Percentiles rank a stretch among this genome's conserved stretches.
These are phyloP conservation scores for Calidris pugnax DNA, from an alignment of 2,113 vertebrate species.

Conservation along the genomic window DNA sequence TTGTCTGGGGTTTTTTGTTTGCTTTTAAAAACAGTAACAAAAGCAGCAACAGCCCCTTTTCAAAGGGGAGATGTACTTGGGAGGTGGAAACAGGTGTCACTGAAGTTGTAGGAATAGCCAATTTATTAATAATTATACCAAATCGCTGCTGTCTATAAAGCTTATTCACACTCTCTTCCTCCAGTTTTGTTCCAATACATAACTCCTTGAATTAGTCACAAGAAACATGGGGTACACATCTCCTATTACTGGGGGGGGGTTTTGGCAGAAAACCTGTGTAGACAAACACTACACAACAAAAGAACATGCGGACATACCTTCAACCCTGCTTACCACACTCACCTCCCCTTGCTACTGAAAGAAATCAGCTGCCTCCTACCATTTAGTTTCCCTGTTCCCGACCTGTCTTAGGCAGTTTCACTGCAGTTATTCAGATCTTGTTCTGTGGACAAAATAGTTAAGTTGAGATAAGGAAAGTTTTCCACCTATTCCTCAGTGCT, in stretches of 20 bases:
- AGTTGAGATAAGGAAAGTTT: conserved; percentile 1
- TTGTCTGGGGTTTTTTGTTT: not conserved
- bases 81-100: not conserved
- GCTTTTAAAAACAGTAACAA: not conserved
- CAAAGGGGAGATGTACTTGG: not conserved
- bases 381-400: not conserved
- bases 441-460: conserved; percentile 29
- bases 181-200: not conserved
- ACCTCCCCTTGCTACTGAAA: conserved; percentile 37
- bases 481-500: not conserved
- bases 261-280: not conserved
- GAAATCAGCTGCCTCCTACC: not conserved
- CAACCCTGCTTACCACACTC: conserved; percentile 40
- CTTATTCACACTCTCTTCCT: not conserved
- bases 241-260: not conserved
- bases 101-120: not conserved
- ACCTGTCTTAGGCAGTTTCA: not conserved
- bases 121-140: not conserved
- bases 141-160: not conserved
- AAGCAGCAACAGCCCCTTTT: not conserved
- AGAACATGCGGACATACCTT: not conserved
- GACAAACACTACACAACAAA: not conserved
- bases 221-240: not conserved
- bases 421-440: conserved; percentile 34
- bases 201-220: not conserved